phyloP scores from a whole-genome alignment of 2,797 vertebrate genomes.

The Heteromormyrus szaboi region DNA sequence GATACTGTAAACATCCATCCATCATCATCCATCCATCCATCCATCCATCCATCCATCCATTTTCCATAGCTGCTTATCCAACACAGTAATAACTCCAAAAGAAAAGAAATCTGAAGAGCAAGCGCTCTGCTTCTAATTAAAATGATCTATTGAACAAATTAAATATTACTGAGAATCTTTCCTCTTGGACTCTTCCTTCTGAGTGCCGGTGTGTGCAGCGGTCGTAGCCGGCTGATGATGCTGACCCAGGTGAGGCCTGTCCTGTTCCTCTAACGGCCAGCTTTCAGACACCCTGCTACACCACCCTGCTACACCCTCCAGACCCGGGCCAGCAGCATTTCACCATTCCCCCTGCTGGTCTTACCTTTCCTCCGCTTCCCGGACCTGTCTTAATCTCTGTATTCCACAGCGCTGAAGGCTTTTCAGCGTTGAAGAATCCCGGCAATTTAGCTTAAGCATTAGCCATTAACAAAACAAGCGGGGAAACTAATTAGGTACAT shows the following conservation, averaged over 20 bases:
- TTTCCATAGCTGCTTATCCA: not conserved
- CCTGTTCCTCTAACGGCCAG: not conserved
- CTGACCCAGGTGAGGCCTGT: not conserved
- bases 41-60: not conserved
- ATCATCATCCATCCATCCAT: not conserved
- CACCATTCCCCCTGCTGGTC: not conserved
- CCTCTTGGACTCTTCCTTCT: not conserved
- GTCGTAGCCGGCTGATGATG: not conserved
- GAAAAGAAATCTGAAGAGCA: not conserved
- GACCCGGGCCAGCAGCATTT: not conserved
- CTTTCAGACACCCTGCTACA: not conserved
- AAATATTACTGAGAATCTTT: not conserved
- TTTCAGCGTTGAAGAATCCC: conserved; percentile 34
- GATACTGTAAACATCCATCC: not conserved
- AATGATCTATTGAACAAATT: not conserved
- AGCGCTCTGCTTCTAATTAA: not conserved
- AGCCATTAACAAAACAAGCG: conserved; percentile 70
- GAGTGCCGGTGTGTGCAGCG: not conserved
- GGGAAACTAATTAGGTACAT: conserved; percentile 87
- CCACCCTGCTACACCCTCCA: no score
- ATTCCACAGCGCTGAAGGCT: conserved; percentile 51
- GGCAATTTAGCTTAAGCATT: conserved; percentile 59
- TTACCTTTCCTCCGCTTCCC: conserved; percentile 21
- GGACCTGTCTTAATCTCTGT: conserved; percentile 58
- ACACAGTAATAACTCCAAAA: not conserved